Conservation (phyloP, 2,888 invertebrate species). For the Drosophila mimica region DNA sequence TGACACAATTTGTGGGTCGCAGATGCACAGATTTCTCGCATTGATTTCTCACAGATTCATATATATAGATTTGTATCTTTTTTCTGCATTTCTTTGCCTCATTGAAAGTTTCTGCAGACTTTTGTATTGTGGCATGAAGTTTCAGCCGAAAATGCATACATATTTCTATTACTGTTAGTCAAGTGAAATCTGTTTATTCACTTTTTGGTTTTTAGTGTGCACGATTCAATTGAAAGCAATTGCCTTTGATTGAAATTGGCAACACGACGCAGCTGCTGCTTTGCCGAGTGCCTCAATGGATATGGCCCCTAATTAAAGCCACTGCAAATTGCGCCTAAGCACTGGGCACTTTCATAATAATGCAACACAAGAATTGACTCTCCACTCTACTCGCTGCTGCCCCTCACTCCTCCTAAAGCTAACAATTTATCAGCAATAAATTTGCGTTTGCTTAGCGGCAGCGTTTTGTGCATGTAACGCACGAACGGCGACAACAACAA, state of each 20-base stretch:
- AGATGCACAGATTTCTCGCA: conserved; percentile 27
- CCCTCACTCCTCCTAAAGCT: conserved; percentile 38
- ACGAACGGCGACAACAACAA: conserved; percentile 34
- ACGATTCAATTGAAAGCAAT: conserved; percentile 72
- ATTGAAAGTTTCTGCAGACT: neutral
- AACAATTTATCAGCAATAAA: conserved; percentile 78
- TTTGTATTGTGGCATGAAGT: neutral
- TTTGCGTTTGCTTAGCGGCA: conserved; percentile 54
- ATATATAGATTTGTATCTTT: neutral
- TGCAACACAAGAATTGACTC: conserved; percentile 27
- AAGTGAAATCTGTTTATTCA: conserved; percentile 37
- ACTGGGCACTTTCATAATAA: conserved; percentile 50
- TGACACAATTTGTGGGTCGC: conserved; percentile 58
- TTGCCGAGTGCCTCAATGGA: conserved; percentile 16
- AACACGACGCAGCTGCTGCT: conserved; percentile 56
- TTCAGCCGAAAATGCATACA: neutral
- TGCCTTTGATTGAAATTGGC: conserved; percentile 69
- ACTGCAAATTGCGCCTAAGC: conserved; percentile 63
- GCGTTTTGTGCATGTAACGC: conserved; percentile 36
- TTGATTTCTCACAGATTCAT: conserved; percentile 33
- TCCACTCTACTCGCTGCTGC: conserved; percentile 6
- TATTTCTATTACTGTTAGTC: conserved; percentile 19
- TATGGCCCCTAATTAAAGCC: conserved; percentile 69
- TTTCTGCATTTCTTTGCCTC: neutral
- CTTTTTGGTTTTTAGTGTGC: conserved; percentile 30